A percentile compares a stretch with the other conserved stretches of the same genome.
phyloP scores from a whole-genome alignment of 2,888 invertebrate species.

The Achlya flavicornis region DNA sequence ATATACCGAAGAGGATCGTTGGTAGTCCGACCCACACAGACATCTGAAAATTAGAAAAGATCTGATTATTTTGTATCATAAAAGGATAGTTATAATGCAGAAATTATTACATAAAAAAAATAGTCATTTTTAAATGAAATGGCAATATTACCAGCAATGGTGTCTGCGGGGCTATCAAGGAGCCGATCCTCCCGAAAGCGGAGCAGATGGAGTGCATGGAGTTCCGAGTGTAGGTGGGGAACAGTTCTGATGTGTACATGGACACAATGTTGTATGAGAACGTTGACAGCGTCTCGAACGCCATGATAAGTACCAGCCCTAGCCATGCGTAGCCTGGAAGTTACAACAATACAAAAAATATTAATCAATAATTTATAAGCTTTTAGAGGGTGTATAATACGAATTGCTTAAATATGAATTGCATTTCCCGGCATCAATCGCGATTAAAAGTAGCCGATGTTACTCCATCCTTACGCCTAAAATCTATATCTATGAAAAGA shows the following conservation, averaged over 20 bases:
- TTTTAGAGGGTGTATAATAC: too few species aligned
- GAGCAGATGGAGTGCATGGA: conserved; percentile 88
- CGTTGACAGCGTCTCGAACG: conserved; percentile 87
- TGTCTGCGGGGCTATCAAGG: conserved; percentile 88
- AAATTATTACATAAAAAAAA: too few species aligned
- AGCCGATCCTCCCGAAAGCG: conserved; percentile 88
- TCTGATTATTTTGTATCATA: too few species aligned
- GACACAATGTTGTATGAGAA: conserved; percentile 87
- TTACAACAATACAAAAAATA: background rate
- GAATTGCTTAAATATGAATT: too few species aligned
- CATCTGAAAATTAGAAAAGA: conserved; percentile 55
- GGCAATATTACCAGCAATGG: conserved; percentile 83
- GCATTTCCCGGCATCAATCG: too few species aligned
- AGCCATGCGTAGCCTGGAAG: conserved; percentile 68
- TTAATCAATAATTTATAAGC: too few species aligned
- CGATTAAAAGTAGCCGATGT: too few species aligned
- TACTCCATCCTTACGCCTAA: too few species aligned
- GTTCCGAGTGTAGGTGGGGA: conserved; percentile 88
- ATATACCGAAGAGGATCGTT: conserved; percentile 74
- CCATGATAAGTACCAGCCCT: conserved; percentile 78
- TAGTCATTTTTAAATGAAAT: background rate
- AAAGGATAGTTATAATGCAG: too few species aligned
- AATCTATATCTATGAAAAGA: too few species aligned
- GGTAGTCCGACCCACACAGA: conserved; percentile 77
- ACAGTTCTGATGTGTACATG: conserved; percentile 89